These are phyloP conservation scores for Diorhabda sublineata DNA, from an alignment of 1,140 invertebrate species.

Conservation along the genomic window DNA sequence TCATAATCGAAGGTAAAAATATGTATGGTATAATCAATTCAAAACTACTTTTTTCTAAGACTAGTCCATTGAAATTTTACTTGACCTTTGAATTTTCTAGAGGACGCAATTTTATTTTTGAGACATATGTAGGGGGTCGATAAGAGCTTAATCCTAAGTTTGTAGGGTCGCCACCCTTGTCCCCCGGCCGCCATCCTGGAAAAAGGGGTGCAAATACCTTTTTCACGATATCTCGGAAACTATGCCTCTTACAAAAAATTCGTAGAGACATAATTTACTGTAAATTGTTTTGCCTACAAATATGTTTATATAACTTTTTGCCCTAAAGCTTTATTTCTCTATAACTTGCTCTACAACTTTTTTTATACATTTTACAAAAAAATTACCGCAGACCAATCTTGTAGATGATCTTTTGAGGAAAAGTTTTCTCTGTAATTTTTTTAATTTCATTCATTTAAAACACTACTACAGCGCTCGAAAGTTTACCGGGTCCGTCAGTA, in stretches of 20 bases:
- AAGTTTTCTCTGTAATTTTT: neutral
- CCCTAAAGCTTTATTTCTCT: neutral
- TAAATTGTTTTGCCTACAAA: neutral
- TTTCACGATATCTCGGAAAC: neutral
- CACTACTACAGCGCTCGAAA: neutral
- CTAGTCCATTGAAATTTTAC: neutral
- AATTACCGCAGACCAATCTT: neutral
- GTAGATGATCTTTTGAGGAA: neutral
- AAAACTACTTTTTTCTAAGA: neutral
- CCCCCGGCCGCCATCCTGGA: slow-evolving; percentile 7
- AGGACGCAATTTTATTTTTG: slow-evolving; percentile 9
- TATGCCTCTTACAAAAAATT: neutral
- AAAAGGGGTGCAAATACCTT: slow-evolving; percentile 7
- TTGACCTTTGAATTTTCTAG: neutral
- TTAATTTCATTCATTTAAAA: neutral
- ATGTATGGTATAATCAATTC: neutral
- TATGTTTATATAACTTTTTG: neutral
- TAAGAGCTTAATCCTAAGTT: neutral
- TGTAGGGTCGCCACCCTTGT: slow-evolving; percentile 3
- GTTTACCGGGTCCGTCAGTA: neutral
- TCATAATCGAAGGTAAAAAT: too few relatives aligned
- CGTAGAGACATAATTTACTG: neutral
- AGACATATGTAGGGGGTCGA: neutral
- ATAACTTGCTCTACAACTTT: neutral
- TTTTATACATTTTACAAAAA: neutral